Evolutionary conservation across 37 sponge, comb jelly and placozoan species (phyloP), one percentile per base, ranked within the genome.

Genomic region (Aplysina aerophoba): DNA sequence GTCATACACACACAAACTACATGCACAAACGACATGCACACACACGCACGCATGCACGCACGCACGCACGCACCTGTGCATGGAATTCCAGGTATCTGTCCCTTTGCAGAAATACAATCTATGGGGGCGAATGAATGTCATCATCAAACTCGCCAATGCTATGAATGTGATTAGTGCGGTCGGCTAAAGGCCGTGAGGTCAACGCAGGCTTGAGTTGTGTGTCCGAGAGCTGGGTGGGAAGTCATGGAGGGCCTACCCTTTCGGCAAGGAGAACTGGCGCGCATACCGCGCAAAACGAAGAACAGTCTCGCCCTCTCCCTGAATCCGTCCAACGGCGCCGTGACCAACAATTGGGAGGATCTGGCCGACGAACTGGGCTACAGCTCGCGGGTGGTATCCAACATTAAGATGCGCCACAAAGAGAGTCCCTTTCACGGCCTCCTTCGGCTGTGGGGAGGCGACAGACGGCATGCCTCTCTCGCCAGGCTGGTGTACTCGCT

Each of bases 81-180:
- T 97, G 97, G 59, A 97, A 87, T 59, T 97, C 97, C 64, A 97
- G 55, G 68, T 97, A 78, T n/a, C 97, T 71, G 61, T 97, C 90
- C 20, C 81, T 59, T 24, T 90, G 92, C 6, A 97, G 93, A 6
- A 92, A 79, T 8, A 91, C 93, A 37, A 97, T 79, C 95, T 93
- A 54, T 20, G 61, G 22, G 54, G n/a, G 11, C 20, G 37, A 25
- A 54, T 25, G 41, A 40, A 50, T 5, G 1, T 2, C 36, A 14
- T 4, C 36, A 71, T 71, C 13, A 39, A 75, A 15, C 41, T 0
- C n/a, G n/a, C n/a, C 39, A 75, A 41, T 75, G 34, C 71, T 30
- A 69, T 69, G 71, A 69, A 69, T 69, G 4, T 69, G 35, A 69
- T 69, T 69, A 69, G 34, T 30, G 34, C 71, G 28, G 71, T 35